Percentiles rank a stretch among this genome's conserved stretches.
Conservation (phyloP, 2,888 invertebrate species). For the Coenonympha glycerion region DNA sequence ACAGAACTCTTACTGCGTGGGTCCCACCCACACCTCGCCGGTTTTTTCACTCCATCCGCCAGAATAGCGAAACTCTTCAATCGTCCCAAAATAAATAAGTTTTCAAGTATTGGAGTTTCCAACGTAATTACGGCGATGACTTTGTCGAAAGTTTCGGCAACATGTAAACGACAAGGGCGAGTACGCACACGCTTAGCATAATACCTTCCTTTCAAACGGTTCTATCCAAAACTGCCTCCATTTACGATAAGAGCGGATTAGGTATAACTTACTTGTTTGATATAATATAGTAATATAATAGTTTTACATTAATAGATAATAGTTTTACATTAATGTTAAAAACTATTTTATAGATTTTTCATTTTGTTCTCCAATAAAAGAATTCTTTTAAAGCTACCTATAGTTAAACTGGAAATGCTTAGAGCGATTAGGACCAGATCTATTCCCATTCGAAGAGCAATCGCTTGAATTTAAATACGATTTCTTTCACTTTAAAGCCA, state of each 20-base stretch:
- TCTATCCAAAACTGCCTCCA: constrained; percentile 14
- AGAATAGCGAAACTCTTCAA: constrained; percentile 40
- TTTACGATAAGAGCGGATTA: constrained; percentile 9
- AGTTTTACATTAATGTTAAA: too few relatives aligned
- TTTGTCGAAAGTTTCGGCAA: constrained; percentile 21
- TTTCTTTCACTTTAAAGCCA: neutral
- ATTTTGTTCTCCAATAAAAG: too few relatives aligned
- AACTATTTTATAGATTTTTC: too few relatives aligned
- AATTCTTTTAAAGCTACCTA: neutral
- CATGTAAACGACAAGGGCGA: constrained; percentile 20
- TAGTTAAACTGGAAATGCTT: neutral
- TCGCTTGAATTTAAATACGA: constrained; percentile 1
- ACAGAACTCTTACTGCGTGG: too few relatives aligned
- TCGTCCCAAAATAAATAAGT: constrained; percentile 24
- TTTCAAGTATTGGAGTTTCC: constrained; percentile 20
- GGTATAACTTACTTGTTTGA: constrained; percentile 6
- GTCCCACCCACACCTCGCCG: too few relatives aligned
- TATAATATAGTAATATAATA: too few relatives aligned
- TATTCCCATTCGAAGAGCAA: too few relatives aligned
- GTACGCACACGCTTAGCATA: constrained; percentile 19
- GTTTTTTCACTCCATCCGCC: constrained; percentile 40
- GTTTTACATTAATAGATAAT: too few relatives aligned
- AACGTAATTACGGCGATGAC: constrained; percentile 23
- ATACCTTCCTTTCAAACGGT: constrained; percentile 20
- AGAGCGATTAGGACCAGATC: too few relatives aligned